Evolutionary conservation across 2,113 vertebrate genomes (phyloP), one percentile per base, ranked within the genome.

Genomic region (Platysteira castanea): DNA sequence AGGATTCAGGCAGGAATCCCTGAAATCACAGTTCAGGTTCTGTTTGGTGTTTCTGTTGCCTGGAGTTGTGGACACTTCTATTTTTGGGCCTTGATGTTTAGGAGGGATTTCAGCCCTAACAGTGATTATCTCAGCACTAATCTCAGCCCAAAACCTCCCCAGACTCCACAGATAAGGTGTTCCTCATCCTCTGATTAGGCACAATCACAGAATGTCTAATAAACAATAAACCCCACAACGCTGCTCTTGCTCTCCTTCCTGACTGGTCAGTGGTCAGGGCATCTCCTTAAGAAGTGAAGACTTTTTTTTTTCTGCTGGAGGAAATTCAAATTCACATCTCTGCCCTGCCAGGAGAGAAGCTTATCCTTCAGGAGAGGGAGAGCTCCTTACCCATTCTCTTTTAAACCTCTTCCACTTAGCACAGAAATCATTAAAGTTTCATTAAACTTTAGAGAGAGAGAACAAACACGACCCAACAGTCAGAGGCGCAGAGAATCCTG

Each of bases 41-140:
- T 90, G 44, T 69, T 95, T 69, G 67, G 54, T 22, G 30, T 69
- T 94, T 64, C 47, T 86, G 50, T 50, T 95, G 88, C 42, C 41
- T 60, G 52, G 39, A 87, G 52, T 33, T 74, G 21, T 30, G 54
- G 53, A 61, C 53, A 33, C 13, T 64, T 53, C 37, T 85, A 17
- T 59, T 79, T 94, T 90, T 63, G 63, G 39, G 33, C 15, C 1
- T 30, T 42, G 37, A 76, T 30, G 15, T 90, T 95, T 30, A n/a
- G 10, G 23, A 83, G 26, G 33, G 18, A 27, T 53, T 90, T 88
- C 47, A 93, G 16, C 52, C 56, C 67, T n/a, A 47, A 17, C 37
- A 65, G 23, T 23, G 47, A 74, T 77, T 76, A 81, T 84, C 37
- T 93, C 95, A 97, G 94, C 95, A 96, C 89, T 93, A 92, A 95